phyloP scores from a whole-genome alignment of 2,113 vertebrate species.

The Dipodomys stephensi region DNA sequence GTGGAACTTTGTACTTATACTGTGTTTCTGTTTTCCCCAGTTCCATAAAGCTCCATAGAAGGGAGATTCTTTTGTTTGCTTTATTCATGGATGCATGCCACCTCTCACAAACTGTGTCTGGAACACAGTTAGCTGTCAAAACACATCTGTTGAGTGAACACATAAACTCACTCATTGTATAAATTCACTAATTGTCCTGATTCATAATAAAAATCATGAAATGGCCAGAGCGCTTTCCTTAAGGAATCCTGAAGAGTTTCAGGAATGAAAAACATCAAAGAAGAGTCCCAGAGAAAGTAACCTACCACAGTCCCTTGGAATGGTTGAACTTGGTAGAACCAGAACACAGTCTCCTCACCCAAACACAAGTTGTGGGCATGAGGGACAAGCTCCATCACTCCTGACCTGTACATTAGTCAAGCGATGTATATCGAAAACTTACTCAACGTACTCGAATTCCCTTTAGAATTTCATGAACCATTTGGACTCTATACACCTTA shows the following conservation, averaged over 20 bases:
- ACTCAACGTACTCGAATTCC: not conserved
- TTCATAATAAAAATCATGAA: conserved; percentile 13
- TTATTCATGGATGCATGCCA: not conserved
- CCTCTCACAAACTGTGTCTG: not conserved
- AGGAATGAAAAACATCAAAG: not conserved
- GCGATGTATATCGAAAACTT: not conserved
- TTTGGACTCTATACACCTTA: not conserved
- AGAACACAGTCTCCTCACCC: too few relatives aligned
- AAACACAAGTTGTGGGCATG: not conserved
- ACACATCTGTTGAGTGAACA: not conserved
- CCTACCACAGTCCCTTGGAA: not conserved
- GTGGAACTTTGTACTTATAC: not conserved
- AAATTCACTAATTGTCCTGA: not conserved
- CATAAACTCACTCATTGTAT: not conserved
- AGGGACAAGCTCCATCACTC: not conserved
- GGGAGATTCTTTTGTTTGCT: not conserved
- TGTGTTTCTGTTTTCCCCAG: not conserved
- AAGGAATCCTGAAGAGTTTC: not conserved
- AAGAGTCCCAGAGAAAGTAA: not conserved
- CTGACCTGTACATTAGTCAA: not conserved
- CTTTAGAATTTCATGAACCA: conserved; percentile 1
- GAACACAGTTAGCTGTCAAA: not conserved
- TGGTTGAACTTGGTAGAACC: not conserved
- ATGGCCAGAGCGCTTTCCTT: not conserved
- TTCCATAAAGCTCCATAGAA: not conserved